Conservation (phyloP, 2,113 vertebrate genomes). For the Limnothrissa miodon region DNA sequence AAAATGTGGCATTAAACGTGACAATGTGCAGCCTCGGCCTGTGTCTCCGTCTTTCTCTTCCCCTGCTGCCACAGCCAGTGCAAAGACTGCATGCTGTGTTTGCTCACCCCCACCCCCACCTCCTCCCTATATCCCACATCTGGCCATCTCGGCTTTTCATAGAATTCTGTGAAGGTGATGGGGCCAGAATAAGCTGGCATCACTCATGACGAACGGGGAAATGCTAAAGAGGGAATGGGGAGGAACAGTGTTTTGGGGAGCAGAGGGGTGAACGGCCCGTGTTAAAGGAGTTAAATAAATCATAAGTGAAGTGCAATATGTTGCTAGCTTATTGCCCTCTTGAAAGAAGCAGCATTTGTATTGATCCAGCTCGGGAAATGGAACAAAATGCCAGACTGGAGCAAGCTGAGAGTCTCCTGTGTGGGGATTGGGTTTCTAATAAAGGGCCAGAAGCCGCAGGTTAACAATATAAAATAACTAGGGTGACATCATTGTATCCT, state of each 20-base stretch:
- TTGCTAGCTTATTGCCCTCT: background rate
- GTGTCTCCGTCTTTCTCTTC: background rate
- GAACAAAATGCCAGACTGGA: background rate
- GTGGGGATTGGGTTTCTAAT: background rate
- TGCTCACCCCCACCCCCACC: background rate
- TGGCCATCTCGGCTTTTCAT: background rate
- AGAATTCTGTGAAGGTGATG: background rate
- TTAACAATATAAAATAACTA: slow-evolving; percentile 4
- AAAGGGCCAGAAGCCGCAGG: background rate
- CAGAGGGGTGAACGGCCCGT: background rate
- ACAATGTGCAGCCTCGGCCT: background rate
- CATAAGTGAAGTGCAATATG: background rate
- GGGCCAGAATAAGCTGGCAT: background rate
- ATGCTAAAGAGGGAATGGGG: background rate
- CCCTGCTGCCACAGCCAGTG: background rate
- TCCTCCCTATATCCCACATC: background rate
- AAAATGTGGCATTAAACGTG: background rate
- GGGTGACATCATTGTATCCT: background rate
- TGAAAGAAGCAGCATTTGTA: background rate
- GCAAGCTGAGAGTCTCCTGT: background rate
- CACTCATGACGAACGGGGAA: background rate
- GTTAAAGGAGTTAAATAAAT: slow-evolving; percentile 12
- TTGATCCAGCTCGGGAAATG: background rate
- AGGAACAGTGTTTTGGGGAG: background rate
- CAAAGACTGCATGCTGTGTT: slow-evolving; percentile 1